phyloP scores from a whole-genome alignment of 2,888 invertebrate species.

The Cerceris ruficornis region DNA sequence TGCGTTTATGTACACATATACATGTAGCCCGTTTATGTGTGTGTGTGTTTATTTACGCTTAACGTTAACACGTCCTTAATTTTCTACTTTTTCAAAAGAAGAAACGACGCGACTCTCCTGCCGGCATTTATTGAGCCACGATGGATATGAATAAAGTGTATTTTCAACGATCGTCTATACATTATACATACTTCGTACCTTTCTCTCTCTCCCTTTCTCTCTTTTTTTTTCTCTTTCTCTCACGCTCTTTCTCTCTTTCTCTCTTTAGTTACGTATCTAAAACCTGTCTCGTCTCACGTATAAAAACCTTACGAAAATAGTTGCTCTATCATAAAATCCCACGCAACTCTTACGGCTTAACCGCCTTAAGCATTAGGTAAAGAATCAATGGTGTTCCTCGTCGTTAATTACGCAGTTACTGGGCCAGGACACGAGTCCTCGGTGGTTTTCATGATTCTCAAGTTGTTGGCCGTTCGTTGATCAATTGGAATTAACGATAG shows the following conservation, averaged over 20 bases:
- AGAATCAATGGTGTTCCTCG: slow-evolving; percentile 20
- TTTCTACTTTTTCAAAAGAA: background rate
- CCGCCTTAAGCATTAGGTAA: slow-evolving; percentile 27
- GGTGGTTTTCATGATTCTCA: background rate
- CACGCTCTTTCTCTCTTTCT: too few species aligned
- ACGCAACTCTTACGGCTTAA: slow-evolving; percentile 38
- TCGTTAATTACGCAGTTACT: slow-evolving; percentile 1
- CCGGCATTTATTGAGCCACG: slow-evolving; percentile 38
- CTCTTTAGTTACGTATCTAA: slow-evolving; percentile 42
- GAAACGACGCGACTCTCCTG: slow-evolving; percentile 4
- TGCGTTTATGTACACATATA: background rate
- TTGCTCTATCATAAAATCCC: slow-evolving; percentile 73
- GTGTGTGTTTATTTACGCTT: slow-evolving; percentile 5
- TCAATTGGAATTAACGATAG: slow-evolving; percentile 7
- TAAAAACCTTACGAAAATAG: slow-evolving; percentile 79
- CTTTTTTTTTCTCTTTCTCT: too few species aligned
- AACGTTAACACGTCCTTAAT: background rate
- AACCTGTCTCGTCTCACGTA: slow-evolving; percentile 59
- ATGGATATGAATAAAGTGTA: slow-evolving; percentile 60
- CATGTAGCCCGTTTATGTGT: background rate
- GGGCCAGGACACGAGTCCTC: slow-evolving; percentile 7
- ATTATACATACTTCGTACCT: slow-evolving; percentile 30
- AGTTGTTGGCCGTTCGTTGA: slow-evolving; percentile 13
- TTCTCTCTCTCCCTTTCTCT: slow-evolving; percentile 6
- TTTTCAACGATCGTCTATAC: slow-evolving; percentile 42